phyloP scores from a whole-genome alignment of 2,888 invertebrate species.

The Caenorhabditis imperialis region DNA sequence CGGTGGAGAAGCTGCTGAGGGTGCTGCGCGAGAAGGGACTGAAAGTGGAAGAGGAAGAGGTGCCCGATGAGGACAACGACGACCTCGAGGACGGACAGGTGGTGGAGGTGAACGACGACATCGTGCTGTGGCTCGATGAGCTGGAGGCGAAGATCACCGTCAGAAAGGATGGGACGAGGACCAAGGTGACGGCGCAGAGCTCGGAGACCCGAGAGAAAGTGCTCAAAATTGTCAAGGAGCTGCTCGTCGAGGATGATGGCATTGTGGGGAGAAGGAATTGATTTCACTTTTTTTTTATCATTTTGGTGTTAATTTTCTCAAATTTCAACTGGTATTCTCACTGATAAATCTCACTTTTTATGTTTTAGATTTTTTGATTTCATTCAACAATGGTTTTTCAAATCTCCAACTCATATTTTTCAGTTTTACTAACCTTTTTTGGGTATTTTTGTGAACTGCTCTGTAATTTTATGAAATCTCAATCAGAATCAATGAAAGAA shows the following conservation, averaged over 20 bases:
- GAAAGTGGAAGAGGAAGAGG: neutral
- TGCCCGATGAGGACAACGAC: neutral
- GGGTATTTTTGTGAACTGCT: too few relatives aligned
- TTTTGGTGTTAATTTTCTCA: neutral
- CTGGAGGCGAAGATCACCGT: slow-evolving; percentile 22
- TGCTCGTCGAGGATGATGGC: slow-evolving; percentile 27
- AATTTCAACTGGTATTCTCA: slow-evolving; percentile 4
- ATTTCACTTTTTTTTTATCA: neutral
- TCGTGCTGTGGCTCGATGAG: neutral
- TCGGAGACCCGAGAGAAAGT: neutral
- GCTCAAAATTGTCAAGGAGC: neutral
- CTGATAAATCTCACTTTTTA: neutral
- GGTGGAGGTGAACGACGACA: slow-evolving; percentile 2
- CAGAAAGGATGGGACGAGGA: neutral
- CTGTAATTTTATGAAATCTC: too few relatives aligned
- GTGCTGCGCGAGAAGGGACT: slow-evolving; percentile 7
- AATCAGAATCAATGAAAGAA: too few relatives aligned
- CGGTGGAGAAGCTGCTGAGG: slow-evolving; percentile 18
- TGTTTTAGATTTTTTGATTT: neutral
- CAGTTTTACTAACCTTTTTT: too few relatives aligned
- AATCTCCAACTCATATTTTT: neutral
- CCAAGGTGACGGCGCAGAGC: slow-evolving; percentile 19
- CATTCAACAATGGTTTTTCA: slow-evolving; percentile 1
- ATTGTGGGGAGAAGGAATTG: slow-evolving; percentile 6
- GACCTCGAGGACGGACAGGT: neutral